Conservation (phyloP, 2,888 invertebrate species). For the Cryptosula pallasiana region DNA sequence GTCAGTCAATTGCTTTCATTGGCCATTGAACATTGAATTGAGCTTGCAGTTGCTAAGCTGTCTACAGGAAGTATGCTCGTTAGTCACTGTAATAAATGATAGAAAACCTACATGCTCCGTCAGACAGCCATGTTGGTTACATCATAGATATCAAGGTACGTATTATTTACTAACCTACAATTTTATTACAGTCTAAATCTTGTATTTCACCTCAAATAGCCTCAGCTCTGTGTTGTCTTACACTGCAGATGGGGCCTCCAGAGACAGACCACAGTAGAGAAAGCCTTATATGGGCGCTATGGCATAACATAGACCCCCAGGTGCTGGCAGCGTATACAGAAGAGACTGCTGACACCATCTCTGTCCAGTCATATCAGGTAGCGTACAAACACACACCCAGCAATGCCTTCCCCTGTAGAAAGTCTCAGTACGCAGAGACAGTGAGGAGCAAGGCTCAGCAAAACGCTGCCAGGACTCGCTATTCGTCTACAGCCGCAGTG, state of each 20-base stretch:
- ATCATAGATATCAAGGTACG: no score
- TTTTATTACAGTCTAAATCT: no score
- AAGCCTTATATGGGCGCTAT: not conserved
- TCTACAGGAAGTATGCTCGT: not conserved
- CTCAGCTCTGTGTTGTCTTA: no score
- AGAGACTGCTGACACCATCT: not conserved
- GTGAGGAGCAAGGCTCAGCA: not conserved
- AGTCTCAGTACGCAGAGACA: not conserved
- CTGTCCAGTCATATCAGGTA: not conserved
- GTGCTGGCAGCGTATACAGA: not conserved
- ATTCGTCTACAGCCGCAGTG: not conserved
- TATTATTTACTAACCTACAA: no score
- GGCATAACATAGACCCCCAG: conserved; percentile 2
- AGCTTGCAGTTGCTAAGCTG: not conserved
- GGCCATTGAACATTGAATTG: not conserved
- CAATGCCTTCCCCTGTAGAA: conserved; percentile 13
- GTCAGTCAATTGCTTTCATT: not conserved
- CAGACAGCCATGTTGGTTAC: no score
- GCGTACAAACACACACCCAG: conserved; percentile 15
- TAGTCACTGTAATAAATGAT: no score
- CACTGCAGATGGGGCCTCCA: conserved; percentile 11
- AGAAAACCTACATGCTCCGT: no score
- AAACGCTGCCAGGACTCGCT: conserved; percentile 19
- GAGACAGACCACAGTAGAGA: not conserved
- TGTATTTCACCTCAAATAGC: no score